phyloP scores from a whole-genome alignment of 2,797 vertebrate species.

The Myotis daubentonii region DNA sequence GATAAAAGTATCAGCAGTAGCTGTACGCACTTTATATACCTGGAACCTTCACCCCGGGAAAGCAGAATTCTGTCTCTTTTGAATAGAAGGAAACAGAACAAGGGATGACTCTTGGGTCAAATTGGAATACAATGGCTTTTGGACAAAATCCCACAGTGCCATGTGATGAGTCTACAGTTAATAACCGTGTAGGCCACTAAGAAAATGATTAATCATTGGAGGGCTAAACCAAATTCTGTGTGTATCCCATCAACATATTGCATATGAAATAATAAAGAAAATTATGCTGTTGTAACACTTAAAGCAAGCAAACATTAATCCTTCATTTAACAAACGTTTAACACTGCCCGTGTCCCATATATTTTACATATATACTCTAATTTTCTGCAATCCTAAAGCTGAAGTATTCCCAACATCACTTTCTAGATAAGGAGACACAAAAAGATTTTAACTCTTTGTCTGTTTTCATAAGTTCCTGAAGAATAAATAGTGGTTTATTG shows the following conservation, averaged over 20 bases:
- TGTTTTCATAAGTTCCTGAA: background rate
- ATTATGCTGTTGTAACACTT: background rate
- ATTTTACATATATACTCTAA: background rate
- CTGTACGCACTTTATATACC: background rate
- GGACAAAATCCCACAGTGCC: background rate
- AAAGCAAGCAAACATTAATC: background rate
- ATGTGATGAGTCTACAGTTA: background rate
- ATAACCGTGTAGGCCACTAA: background rate
- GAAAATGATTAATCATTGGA: background rate
- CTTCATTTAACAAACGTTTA: background rate
- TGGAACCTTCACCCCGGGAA: background rate
- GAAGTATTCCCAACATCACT: background rate
- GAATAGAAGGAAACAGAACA: slow-evolving; percentile 20
- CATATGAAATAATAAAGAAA: background rate
- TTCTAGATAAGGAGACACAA: background rate
- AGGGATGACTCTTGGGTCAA: background rate
- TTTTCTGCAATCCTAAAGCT: background rate
- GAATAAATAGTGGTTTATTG: background rate
- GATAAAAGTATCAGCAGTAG: background rate
- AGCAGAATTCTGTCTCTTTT: background rate
- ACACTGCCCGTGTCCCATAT: background rate
- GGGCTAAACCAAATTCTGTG: background rate
- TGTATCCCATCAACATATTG: background rate
- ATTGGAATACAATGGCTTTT: background rate
- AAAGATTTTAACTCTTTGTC: background rate